Base-by-base conservation (phyloP, 2,888 invertebrate species). In the Drosophila trichaetosa region DNA sequence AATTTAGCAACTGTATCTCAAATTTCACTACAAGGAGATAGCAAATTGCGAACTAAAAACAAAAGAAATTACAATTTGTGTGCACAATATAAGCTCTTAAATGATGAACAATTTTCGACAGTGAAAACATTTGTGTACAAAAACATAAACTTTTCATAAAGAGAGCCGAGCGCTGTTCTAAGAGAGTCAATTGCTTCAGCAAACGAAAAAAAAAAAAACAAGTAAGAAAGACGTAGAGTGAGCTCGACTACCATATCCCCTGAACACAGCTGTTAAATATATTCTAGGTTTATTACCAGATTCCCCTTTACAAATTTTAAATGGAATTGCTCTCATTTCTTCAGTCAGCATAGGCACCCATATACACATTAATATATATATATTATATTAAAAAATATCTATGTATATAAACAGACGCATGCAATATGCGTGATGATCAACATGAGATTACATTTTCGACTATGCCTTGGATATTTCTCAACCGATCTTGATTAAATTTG, bases 141-240 rank as follows among this genome's bases (percentile, higher is more conserved):
- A 27, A 27, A 16, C 42, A 38, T 1, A 11, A 24, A 24, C 31
- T 31, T 16, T 52, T n/a, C 16, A 31, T 36, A 13, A 36, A 69
- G 58, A 68, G 70, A 69, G 21, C 6, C 5, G 49, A 16, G 18
- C 11, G 21, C 36, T n/a, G 42, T 68, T 67, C 29, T 65, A 38
- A 69, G 70, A 61, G 60, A 33, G 42, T 5, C 31, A 6, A 1
- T 33, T 33, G 27, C 49, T 59, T 40, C 33, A 24, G 34, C 58
- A 42, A 36, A 31, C 31, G 24, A 38, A 8, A 56, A 56, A 0
- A 56, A 56, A 0, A 40, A 40, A 38, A 24, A 4, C 4, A 1
- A 16, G 21, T 8, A 7, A 8, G 21, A 8, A 2, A 7, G 2
- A 13, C 16, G 13, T 7, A 8, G 46, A 24, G 21, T 21, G 21